Evolutionary conservation across 2,113 vertebrate genomes (phyloP).

Genomic region (Bungarus multicinctus): DNA sequence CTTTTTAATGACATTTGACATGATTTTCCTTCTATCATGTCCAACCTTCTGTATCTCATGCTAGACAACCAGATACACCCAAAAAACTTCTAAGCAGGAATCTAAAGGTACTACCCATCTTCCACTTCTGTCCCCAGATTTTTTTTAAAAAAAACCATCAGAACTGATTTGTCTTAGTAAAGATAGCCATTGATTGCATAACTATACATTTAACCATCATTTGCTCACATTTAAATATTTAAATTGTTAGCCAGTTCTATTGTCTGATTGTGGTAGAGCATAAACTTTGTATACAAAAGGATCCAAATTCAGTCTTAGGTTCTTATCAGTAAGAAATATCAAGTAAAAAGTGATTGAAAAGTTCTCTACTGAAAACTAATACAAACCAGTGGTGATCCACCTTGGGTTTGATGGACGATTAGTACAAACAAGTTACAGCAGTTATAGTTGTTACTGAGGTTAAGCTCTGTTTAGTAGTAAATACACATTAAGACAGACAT

Average conservation of each 20-base stretch:
- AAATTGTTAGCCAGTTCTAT: neutral
- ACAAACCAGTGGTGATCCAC: neutral
- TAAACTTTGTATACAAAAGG: neutral
- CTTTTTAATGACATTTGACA: neutral
- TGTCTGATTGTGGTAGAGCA: neutral
- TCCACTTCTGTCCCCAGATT: neutral
- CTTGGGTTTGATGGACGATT: neutral
- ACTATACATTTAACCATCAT: neutral
- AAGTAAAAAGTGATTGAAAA: neutral
- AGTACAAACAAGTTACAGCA: neutral
- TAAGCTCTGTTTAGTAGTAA: neutral
- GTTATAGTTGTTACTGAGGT: neutral
- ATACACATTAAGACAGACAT: neutral
- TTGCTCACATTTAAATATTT: neutral
- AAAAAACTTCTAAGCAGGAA: neutral
- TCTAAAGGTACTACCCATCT: neutral
- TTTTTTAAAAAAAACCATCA: neutral
- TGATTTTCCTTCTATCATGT: neutral
- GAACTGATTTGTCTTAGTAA: neutral
- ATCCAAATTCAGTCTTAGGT: neutral
- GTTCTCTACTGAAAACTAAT: neutral
- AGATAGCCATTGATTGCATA: neutral
- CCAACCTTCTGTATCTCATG: neutral
- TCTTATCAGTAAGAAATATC: neutral
- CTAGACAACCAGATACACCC: neutral